These are phyloP conservation scores for Pseudopipra pipra DNA, from an alignment of 2,113 vertebrate genomes.

Conservation along the genomic window DNA sequence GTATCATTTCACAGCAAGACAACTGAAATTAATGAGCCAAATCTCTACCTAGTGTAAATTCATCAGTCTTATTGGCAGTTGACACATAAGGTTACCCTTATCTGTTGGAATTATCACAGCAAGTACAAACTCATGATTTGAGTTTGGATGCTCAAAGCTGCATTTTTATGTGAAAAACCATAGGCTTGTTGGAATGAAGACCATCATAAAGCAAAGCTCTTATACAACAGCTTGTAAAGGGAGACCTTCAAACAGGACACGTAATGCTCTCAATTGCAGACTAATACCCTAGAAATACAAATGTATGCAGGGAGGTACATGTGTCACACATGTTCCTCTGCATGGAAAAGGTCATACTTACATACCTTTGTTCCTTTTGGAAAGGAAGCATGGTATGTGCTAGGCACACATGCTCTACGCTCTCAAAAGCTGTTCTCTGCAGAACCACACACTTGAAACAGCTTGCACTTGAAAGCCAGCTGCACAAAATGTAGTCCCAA, in stretches of 20 bases:
- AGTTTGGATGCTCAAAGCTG: not conserved
- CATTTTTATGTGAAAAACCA: not conserved
- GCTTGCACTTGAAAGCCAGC: slow-evolving; percentile 16
- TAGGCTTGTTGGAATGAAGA: not conserved
- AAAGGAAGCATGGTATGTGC: not conserved
- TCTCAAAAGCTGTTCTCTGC: not conserved
- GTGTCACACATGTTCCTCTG: not conserved
- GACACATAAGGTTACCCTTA: not conserved
- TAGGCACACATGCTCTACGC: rapidly evolving
- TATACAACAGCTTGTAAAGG: not conserved
- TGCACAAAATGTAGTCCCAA: slow-evolving; percentile 13
- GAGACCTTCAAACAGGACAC: not conserved
- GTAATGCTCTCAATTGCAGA: not conserved
- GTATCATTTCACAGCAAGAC: not conserved
- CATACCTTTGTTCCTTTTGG: not conserved
- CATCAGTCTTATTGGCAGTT: not conserved
- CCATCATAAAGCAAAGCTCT: not conserved
- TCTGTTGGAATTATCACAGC: not conserved
- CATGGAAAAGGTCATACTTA: not conserved
- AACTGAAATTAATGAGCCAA: not conserved
- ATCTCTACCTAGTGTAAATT: not conserved
- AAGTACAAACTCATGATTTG: not conserved
- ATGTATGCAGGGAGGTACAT: not conserved
- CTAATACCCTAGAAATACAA: not conserved
- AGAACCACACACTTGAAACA: not conserved